These are phyloP conservation scores for Nipponacmea schrenckii DNA, from an alignment of 2,888 invertebrate species.

Conservation along the genomic window DNA sequence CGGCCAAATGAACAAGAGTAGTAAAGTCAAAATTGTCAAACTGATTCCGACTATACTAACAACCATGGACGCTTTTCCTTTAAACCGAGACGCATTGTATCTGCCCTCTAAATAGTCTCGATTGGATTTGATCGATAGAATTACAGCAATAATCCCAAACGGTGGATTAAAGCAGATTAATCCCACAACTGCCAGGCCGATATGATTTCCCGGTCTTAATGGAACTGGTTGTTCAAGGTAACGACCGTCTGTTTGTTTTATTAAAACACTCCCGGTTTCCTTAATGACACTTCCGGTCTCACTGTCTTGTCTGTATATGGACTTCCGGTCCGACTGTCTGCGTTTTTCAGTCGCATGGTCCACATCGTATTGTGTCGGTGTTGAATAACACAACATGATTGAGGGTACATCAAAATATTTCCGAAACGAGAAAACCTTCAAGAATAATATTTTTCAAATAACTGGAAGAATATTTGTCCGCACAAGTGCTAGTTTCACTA, in stretches of 20 bases:
- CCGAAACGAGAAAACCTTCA: too few species aligned
- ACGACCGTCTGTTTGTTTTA: conserved; percentile 32
- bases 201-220: conserved; percentile 30
- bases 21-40: conserved; percentile 25
- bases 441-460: too few species aligned
- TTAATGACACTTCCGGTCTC: conserved; percentile 23
- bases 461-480: too few species aligned
- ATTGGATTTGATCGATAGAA: conserved; percentile 38
- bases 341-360: conserved; percentile 22
- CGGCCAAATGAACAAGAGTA: conserved; percentile 36
- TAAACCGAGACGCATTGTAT: conserved; percentile 24
- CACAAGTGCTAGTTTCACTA: too few species aligned
- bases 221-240: conserved; percentile 24
- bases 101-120: conserved; percentile 33
- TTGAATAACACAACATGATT: conserved; percentile 31
- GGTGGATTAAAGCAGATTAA: conserved; percentile 38
- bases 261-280: conserved; percentile 28
- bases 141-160: conserved; percentile 34
- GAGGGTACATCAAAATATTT: too few species aligned
- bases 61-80: conserved; percentile 33
- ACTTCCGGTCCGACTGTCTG: conserved; percentile 8
- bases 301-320: conserved; percentile 17
- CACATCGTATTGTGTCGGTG: conserved; percentile 22
- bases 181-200: conserved; percentile 37
- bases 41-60: conserved; percentile 33